These are phyloP conservation scores for Actinostola sp. DNA, from an alignment of 92 coral and sea anemone species.

Conservation along the genomic window DNA sequence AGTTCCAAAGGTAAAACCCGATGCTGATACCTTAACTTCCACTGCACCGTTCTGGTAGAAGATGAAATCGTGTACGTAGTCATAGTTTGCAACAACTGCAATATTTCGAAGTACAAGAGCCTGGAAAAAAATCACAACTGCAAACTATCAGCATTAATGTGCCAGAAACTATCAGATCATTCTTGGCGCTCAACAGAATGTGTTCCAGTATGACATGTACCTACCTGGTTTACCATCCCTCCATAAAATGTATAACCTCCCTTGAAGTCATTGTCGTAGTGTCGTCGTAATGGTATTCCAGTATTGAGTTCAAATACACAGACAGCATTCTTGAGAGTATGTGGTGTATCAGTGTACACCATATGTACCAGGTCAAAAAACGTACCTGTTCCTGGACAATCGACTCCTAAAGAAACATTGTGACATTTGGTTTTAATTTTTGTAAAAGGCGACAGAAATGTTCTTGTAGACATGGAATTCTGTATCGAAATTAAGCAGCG, in stretches of 20 bases:
- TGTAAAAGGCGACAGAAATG: background rate
- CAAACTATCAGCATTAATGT: background rate
- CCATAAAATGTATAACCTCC: conserved; percentile 78
- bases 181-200: background rate
- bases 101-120: conserved; percentile 79
- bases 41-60: conserved; percentile 88
- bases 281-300: conserved; percentile 89
- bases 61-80: conserved; percentile 80
- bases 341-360: conserved; percentile 51
- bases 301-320: conserved; percentile 90
- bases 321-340: conserved; percentile 65
- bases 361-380: conserved; percentile 68
- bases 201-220: background rate
- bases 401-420: conserved; percentile 51
- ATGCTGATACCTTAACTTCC: conserved; percentile 72
- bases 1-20: conserved; percentile 65
- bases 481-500: background rate
- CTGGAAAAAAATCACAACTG: conserved; percentile 4
- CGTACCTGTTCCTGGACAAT: conserved; percentile 84
- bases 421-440: too few species aligned
- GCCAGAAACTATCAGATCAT: background rate
- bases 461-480: background rate
- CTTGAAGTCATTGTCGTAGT: conserved; percentile 64
- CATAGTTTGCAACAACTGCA: conserved; percentile 71
- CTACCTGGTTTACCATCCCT: conserved; percentile 61